These are phyloP conservation scores for Lepus timidus DNA, from an alignment of 2,113 vertebrate genomes.

Conservation along the genomic window DNA sequence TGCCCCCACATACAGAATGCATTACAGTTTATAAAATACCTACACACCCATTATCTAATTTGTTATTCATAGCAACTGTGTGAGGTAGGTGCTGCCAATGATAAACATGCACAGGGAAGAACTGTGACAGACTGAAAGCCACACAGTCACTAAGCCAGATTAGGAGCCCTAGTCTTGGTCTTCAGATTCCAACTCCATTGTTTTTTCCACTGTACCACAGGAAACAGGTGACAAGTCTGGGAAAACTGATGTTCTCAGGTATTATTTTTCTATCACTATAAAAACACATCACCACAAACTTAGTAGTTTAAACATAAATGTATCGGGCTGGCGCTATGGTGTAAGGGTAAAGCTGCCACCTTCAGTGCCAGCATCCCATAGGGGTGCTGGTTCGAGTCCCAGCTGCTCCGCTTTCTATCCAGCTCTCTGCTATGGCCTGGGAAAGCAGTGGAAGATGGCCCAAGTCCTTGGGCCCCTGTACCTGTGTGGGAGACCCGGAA, in stretches of 20 bases:
- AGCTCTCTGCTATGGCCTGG: too few relatives aligned
- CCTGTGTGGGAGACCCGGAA: too few relatives aligned
- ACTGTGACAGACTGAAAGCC: constrained; percentile 1
- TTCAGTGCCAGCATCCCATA: too few relatives aligned
- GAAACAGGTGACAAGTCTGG: constrained; percentile 27
- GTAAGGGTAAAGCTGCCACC: too few relatives aligned
- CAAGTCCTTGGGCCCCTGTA: too few relatives aligned
- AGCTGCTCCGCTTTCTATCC: too few relatives aligned
- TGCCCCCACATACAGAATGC: constrained; percentile 11
- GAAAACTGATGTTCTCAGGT: background rate
- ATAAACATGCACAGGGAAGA: constrained; percentile 20
- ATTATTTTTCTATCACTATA: constrained; percentile 36
- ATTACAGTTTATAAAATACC: constrained; percentile 13
- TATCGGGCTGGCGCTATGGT: too few relatives aligned
- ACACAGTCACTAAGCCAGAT: constrained; percentile 3
- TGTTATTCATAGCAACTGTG: constrained; percentile 2
- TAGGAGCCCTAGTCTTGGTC: background rate
- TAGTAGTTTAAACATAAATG: background rate
- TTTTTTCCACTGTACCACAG: background rate
- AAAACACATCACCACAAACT: constrained; percentile 25
- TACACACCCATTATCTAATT: constrained; percentile 40
- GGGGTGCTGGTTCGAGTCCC: too few relatives aligned
- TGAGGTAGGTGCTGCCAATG: background rate
- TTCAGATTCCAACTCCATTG: constrained; percentile 11
- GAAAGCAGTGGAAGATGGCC: too few relatives aligned